Percentiles rank a stretch among this genome's conserved stretches.
These are phyloP conservation scores for Perdix hodgsoniae DNA, from an alignment of 2,797 vertebrate genomes.

Conservation along the genomic window DNA sequence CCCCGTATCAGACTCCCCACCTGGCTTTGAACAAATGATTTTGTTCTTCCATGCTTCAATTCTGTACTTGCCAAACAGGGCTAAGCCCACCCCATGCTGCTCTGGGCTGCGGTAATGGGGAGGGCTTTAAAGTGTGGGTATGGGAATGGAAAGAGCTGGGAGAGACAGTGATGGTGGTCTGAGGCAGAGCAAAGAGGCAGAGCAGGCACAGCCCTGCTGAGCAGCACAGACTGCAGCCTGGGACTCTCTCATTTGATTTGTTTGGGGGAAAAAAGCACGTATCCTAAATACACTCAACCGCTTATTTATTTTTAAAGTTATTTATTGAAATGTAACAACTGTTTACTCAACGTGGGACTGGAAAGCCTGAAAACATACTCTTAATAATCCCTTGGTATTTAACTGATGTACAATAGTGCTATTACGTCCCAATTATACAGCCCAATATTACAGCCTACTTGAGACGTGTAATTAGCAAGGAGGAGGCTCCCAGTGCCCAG, in stretches of 20 bases:
- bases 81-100: background rate
- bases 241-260: background rate
- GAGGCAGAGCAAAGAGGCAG: background rate
- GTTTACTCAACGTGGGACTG: slow-evolving; percentile 70
- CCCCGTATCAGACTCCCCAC: background rate
- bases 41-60: background rate
- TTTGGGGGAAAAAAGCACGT: background rate
- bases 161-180: background rate
- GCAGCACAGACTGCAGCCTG: background rate
- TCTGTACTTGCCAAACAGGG: background rate
- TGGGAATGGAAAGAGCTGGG: background rate
- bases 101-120: background rate
- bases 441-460: slow-evolving; percentile 71
- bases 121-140: background rate
- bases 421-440: slow-evolving; percentile 79
- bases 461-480: slow-evolving; percentile 81
- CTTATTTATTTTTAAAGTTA: slow-evolving; percentile 55
- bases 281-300: slow-evolving; percentile 21
- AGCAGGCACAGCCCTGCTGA: background rate
- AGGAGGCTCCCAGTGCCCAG: slow-evolving; percentile 31
- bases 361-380: slow-evolving; percentile 78
- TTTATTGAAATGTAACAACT: slow-evolving; percentile 76
- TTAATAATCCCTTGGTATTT: slow-evolving; percentile 82
- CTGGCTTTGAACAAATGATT: slow-evolving; percentile 30
- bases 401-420: slow-evolving; percentile 77